Percentiles rank a stretch among this genome's conserved stretches.
Evolutionary conservation across 2,797 vertebrate genomes (phyloP).

Genomic region (Clarias laeviceps): DNA sequence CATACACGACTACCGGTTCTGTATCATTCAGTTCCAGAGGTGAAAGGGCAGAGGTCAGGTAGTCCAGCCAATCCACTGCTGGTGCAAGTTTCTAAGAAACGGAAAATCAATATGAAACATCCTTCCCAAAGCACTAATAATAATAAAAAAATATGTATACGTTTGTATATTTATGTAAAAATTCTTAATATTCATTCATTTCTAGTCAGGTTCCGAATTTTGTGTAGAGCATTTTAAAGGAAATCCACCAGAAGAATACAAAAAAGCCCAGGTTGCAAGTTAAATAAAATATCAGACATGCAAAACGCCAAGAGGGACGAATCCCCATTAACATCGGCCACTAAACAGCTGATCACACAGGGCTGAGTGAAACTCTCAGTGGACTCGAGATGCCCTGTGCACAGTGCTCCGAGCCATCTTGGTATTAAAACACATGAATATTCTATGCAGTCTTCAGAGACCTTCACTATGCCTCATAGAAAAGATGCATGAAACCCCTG

Average conservation of each 20-base stretch:
- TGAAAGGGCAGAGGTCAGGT: constrained; percentile 82
- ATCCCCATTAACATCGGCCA: constrained; percentile 9
- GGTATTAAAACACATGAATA: constrained; percentile 11
- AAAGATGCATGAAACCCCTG: background rate
- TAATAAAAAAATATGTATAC: too few relatives aligned
- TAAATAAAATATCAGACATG: constrained; percentile 6
- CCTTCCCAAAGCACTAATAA: background rate
- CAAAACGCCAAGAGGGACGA: background rate
- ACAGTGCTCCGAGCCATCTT: background rate
- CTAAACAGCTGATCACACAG: constrained; percentile 12
- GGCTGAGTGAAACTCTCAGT: background rate
- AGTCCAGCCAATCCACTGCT: constrained; percentile 91
- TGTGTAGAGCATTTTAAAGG: background rate
- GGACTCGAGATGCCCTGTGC: background rate
- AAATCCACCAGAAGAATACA: background rate
- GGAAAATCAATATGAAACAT: background rate
- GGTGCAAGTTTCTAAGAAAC: constrained; percentile 81
- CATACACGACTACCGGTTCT: constrained; percentile 90
- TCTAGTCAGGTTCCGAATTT: background rate
- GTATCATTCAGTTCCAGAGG: constrained; percentile 87
- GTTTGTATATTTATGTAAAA: background rate
- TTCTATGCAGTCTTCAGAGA: background rate
- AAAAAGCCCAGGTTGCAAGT: background rate
- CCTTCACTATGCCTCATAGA: background rate
- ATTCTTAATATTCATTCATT: background rate